phyloP scores from a whole-genome alignment of 2,797 vertebrate genomes.

The Hyperoplus lanceolatus region DNA sequence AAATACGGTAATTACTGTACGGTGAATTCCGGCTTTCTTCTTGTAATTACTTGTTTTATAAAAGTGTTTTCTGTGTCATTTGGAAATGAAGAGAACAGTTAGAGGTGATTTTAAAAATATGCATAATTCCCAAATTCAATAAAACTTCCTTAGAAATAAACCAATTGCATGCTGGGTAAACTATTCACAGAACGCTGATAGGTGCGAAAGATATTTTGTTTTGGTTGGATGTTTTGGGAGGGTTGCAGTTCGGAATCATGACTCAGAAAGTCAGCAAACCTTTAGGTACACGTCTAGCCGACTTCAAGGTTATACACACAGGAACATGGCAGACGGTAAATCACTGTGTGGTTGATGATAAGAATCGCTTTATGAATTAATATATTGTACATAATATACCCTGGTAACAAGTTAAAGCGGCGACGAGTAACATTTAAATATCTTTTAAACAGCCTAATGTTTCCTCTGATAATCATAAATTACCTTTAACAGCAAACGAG shows the following conservation, averaged over 20 bases:
- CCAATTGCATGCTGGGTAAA: constrained; percentile 8
- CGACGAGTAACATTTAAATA: no score
- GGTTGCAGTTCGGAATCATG: not conserved
- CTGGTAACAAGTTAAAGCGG: no score
- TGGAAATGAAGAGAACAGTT: not conserved
- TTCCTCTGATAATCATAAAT: no score
- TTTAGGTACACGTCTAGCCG: no score
- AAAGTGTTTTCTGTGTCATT: not conserved
- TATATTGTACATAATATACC: no score
- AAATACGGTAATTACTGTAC: not conserved
- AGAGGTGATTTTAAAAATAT: not conserved
- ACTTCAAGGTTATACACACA: no score
- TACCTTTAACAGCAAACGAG: no score
- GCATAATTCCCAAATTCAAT: not conserved
- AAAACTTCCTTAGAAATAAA: constrained; percentile 1
- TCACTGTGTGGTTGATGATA: no score
- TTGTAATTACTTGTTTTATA: not conserved
- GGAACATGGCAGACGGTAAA: no score
- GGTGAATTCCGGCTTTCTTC: not conserved
- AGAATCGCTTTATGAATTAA: no score
- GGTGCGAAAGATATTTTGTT: not conserved
- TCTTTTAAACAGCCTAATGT: no score
- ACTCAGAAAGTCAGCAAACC: no score
- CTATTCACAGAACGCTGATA: constrained; percentile 4
- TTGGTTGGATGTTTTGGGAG: not conserved